Percentiles rank a stretch among this genome's conserved stretches.
These are phyloP conservation scores for Scleropages formosus DNA, from an alignment of 2,797 vertebrate species.

Conservation along the genomic window DNA sequence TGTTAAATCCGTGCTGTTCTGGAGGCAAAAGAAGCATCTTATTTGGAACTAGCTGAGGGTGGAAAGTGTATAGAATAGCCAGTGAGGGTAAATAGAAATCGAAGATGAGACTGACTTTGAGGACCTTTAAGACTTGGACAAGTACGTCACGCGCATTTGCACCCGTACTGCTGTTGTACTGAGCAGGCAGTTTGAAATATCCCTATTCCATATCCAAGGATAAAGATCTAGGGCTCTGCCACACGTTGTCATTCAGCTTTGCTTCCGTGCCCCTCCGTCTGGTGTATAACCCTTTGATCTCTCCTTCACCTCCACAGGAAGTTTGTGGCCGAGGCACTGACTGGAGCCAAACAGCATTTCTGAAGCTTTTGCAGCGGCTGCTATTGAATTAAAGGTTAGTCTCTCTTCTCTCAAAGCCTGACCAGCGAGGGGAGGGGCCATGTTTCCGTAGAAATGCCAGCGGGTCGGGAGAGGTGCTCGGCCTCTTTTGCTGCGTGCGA, in stretches of 20 bases:
- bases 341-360: background rate
- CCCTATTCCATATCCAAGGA: too few relatives aligned
- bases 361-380: background rate
- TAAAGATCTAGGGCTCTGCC: background rate
- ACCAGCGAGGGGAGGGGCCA: background rate
- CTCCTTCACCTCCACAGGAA: background rate
- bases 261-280: background rate
- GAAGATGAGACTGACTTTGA: too few relatives aligned
- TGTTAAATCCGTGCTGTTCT: too few relatives aligned
- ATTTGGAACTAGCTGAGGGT: too few relatives aligned
- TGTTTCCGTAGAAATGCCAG: conserved; percentile 22
- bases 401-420: background rate
- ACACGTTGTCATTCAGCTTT: background rate
- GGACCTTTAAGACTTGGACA: too few relatives aligned
- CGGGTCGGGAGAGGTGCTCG: background rate
- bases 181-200: too few relatives aligned
- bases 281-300: background rate
- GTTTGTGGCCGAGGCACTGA: background rate
- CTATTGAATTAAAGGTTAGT: conserved; percentile 29
- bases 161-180: too few relatives aligned
- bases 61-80: too few relatives aligned
- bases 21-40: too few relatives aligned
- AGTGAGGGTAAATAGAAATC: too few relatives aligned
- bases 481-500: background rate
- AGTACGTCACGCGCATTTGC: too few relatives aligned